phyloP scores from a whole-genome alignment of 2,888 invertebrate genomes.

The Prosapia bicincta region DNA sequence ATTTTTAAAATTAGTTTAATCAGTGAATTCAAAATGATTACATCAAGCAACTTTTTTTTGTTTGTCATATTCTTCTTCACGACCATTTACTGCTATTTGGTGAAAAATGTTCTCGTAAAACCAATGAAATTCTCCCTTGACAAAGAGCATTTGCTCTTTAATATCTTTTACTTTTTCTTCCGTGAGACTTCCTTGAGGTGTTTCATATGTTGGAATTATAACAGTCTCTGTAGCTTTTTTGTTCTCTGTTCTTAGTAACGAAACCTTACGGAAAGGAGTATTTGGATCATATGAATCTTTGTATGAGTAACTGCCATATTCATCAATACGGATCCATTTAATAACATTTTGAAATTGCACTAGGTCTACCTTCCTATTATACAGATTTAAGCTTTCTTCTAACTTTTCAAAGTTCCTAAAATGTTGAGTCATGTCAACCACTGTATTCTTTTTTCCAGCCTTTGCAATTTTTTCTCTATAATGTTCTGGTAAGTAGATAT shows the following conservation, averaged over 20 bases:
- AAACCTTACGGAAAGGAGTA: constrained; percentile 22
- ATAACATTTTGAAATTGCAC: constrained; percentile 39
- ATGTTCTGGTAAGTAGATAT: constrained; percentile 38
- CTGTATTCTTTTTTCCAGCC: constrained; percentile 35
- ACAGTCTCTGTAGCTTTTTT: neutral
- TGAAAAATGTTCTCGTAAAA: neutral
- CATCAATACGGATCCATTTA: constrained; percentile 38
- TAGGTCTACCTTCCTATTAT: constrained; percentile 35
- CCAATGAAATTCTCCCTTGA: constrained; percentile 14
- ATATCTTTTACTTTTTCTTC: constrained; percentile 24
- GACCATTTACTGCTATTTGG: neutral
- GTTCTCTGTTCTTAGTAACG: neutral
- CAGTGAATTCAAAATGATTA: no score
- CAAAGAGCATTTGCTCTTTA: constrained; percentile 19
- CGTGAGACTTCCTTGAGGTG: constrained; percentile 2
- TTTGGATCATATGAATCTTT: constrained; percentile 22
- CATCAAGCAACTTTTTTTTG: no score
- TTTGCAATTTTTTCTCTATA: constrained; percentile 39
- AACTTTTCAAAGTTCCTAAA: constrained; percentile 35
- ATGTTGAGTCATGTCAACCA: constrained; percentile 37
- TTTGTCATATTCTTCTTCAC: no score
- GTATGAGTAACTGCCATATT: constrained; percentile 16
- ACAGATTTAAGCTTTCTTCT: constrained; percentile 28
- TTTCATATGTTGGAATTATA: neutral
- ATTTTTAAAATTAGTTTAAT: no score